Evolutionary conservation across 1,140 invertebrate genomes (phyloP).

Genomic region (Sarcophaga peregrina): DNA sequence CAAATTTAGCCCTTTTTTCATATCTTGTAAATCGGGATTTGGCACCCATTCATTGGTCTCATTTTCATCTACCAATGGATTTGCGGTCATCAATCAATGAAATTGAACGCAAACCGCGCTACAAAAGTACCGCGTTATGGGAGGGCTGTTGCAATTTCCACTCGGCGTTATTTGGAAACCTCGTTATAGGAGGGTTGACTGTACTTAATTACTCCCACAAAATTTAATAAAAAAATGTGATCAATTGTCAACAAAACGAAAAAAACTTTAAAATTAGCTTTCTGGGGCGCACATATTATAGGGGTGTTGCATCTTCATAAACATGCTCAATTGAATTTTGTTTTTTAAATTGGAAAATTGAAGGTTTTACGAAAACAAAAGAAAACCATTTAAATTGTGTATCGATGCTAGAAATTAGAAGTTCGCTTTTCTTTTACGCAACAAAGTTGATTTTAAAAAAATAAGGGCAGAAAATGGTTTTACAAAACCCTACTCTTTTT

Average conservation of each 20-base stretch:
- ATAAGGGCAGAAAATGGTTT: neutral
- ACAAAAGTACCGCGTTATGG: too few relatives aligned
- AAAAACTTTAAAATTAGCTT: slow-evolving; percentile 15
- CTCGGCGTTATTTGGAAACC: too few relatives aligned
- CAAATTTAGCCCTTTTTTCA: too few relatives aligned
- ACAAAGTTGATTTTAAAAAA: neutral
- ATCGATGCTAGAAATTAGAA: slow-evolving; percentile 12
- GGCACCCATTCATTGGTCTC: too few relatives aligned
- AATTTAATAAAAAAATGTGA: neutral
- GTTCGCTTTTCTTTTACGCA: too few relatives aligned
- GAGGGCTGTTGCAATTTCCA: too few relatives aligned
- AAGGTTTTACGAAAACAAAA: neutral
- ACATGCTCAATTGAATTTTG: neutral
- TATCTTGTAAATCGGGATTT: too few relatives aligned
- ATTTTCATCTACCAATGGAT: too few relatives aligned
- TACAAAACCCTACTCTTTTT: slow-evolving; percentile 22
- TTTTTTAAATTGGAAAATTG: slow-evolving; percentile 34
- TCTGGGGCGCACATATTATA: neutral
- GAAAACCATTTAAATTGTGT: slow-evolving; percentile 28
- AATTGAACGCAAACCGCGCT: too few relatives aligned
- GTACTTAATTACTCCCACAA: too few relatives aligned
- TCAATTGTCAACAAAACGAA: neutral
- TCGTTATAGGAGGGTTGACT: too few relatives aligned
- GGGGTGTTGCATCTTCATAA: neutral
- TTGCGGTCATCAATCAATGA: too few relatives aligned